A percentile compares a stretch with the other conserved stretches of the same genome.
Conservation (phyloP, 2,113 vertebrate genomes). For the Prunella himalayana region DNA sequence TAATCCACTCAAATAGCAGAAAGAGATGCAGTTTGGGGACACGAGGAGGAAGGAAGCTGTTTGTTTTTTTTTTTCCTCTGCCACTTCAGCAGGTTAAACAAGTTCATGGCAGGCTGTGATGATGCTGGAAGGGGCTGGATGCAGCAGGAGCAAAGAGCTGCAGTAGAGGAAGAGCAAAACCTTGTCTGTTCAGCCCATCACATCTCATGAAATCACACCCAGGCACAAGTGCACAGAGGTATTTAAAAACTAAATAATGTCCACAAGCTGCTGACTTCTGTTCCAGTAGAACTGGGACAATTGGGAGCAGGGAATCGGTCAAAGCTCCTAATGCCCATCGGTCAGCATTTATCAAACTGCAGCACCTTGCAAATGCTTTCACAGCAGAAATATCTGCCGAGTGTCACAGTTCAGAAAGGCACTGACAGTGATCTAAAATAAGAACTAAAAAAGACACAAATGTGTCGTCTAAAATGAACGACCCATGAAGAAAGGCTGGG, state of each 20-base stretch:
- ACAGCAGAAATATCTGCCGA: slow-evolving; percentile 55
- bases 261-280: slow-evolving; percentile 49
- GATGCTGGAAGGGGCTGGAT: neutral
- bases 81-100: neutral
- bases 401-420: slow-evolving; percentile 41
- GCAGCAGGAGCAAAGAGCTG: neutral
- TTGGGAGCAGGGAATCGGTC: neutral
- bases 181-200: neutral
- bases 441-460: neutral
- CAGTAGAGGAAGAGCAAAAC: neutral
- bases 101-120: neutral
- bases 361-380: neutral
- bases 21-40: neutral
- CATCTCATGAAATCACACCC: slow-evolving; percentile 28
- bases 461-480: fast-evolving
- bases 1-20: neutral
- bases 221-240: neutral
- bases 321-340: neutral
- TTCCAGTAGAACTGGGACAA: slow-evolving; percentile 12
- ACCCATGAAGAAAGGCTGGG: neutral
- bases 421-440: neutral
- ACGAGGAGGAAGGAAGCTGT: neutral
- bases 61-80: neutral
- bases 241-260: slow-evolving; percentile 14
- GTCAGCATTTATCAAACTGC: slow-evolving; percentile 41